Percentiles rank a stretch among this genome's conserved stretches.
These are phyloP conservation scores for Sinocyclocheilus grahami DNA, from an alignment of 2,113 vertebrate genomes.

Conservation along the genomic window DNA sequence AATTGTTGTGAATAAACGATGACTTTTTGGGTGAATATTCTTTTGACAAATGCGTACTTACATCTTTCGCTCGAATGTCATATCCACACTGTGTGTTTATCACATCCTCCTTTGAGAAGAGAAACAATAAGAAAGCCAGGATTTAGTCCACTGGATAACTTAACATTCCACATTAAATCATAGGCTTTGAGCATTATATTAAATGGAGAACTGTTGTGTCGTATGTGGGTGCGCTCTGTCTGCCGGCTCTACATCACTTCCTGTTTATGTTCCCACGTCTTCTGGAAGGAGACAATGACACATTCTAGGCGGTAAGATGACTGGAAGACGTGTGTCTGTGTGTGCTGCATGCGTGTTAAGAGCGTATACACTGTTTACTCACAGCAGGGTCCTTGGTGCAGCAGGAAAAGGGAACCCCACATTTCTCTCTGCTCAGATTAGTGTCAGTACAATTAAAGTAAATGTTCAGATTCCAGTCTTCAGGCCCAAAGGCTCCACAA, in stretches of 20 bases:
- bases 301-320: neutral
- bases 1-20: neutral
- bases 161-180: neutral
- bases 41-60: constrained; percentile 73
- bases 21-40: neutral
- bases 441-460: constrained; percentile 99
- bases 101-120: constrained; percentile 87
- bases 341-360: neutral
- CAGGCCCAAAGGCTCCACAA: constrained; percentile 95
- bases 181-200: neutral
- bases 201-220: neutral
- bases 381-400: constrained; percentile 98
- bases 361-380: constrained; percentile 56
- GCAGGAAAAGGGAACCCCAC: constrained; percentile 97
- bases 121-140: neutral
- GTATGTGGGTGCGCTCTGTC: neutral
- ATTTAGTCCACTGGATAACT: neutral
- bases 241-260: constrained; percentile 12
- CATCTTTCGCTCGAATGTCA: constrained; percentile 92
- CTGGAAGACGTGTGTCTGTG: neutral
- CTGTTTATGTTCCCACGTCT: constrained; percentile 49
- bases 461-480: constrained; percentile 99
- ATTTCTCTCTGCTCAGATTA: constrained; percentile 94
- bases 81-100: constrained; percentile 99
- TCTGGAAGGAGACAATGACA: neutral